Percentiles rank a stretch among this genome's conserved stretches.
Conservation (phyloP, 1,140 invertebrate genomes). For the Cylas formicarius region DNA sequence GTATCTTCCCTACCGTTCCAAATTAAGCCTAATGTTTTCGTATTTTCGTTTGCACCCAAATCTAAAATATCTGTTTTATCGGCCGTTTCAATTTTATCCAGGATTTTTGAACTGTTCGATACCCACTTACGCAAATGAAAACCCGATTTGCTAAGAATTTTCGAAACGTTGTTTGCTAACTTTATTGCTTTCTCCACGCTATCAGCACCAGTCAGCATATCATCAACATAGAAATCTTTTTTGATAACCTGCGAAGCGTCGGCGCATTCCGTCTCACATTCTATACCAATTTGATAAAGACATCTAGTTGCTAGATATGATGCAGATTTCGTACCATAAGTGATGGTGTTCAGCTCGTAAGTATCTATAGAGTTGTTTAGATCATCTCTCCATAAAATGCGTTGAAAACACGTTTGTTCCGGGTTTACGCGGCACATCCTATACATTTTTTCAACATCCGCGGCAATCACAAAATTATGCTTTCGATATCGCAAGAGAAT, state of each 20-base stretch:
- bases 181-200: slow-evolving; percentile 14
- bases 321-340: slow-evolving; percentile 30
- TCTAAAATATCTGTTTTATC: not conserved
- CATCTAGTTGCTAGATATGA: slow-evolving; percentile 27
- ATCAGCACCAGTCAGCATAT: slow-evolving; percentile 34
- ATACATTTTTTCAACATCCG: slow-evolving; percentile 41
- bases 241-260: slow-evolving; percentile 18
- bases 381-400: slow-evolving; percentile 40
- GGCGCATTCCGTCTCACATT: slow-evolving; percentile 19
- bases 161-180: slow-evolving; percentile 12
- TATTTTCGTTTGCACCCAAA: slow-evolving; percentile 2
- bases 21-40: slow-evolving; percentile 17
- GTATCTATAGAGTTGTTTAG: not conserved
- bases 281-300: slow-evolving; percentile 22
- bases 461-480: slow-evolving; percentile 26
- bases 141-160: slow-evolving; percentile 4
- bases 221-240: slow-evolving; percentile 40
- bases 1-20: slow-evolving; percentile 13
- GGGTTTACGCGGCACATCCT: slow-evolving; percentile 34
- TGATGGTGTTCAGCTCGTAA: slow-evolving; percentile 30
- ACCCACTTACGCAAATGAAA: slow-evolving; percentile 42
- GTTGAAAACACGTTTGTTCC: slow-evolving; percentile 36
- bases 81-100: not conserved
- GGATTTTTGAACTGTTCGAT: slow-evolving; percentile 20
- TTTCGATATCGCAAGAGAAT: slow-evolving; percentile 32